Evolutionary conservation across 1,140 invertebrate species (phyloP).

Genomic region (Tachypleus tridentatus): DNA sequence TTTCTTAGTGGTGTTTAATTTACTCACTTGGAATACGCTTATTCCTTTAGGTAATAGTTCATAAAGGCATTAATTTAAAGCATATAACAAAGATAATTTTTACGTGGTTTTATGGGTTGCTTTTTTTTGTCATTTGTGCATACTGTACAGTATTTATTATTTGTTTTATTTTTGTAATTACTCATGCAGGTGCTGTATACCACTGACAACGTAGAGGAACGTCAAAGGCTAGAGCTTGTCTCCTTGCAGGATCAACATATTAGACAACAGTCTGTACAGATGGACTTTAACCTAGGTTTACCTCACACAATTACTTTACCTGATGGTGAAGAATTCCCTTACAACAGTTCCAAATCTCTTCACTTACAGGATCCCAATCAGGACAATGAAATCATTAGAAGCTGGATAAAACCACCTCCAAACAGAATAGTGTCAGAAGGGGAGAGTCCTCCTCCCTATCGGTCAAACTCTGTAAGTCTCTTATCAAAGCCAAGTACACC

Average conservation of each 20-base stretch:
- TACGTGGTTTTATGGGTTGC: too few relatives aligned
- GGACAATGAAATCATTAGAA: conserved; percentile 53
- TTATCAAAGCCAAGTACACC: conserved; percentile 25
- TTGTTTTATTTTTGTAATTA: not conserved
- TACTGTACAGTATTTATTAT: too few relatives aligned
- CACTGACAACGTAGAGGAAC: conserved; percentile 36
- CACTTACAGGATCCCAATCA: conserved; percentile 48
- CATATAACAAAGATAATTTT: too few relatives aligned
- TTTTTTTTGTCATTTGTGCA: too few relatives aligned
- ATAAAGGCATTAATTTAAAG: too few relatives aligned
- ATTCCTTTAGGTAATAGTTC: too few relatives aligned
- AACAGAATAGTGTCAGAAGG: conserved; percentile 55
- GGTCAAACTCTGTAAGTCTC: conserved; percentile 42
- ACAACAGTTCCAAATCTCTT: conserved; percentile 44
- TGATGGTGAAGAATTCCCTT: conserved; percentile 55
- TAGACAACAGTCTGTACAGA: conserved; percentile 44
- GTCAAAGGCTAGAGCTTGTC: conserved; percentile 43
- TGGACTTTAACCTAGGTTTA: conserved; percentile 48
- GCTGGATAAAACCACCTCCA: conserved; percentile 54
- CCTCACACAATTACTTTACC: conserved; percentile 53
- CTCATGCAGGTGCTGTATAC: conserved; percentile 41
- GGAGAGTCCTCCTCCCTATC: conserved; percentile 50
- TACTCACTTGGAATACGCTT: too few relatives aligned
- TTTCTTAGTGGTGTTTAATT: too few relatives aligned
- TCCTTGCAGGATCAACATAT: conserved; percentile 43